Evolutionary conservation across 2,113 vertebrate genomes (phyloP), one percentile per base, ranked within the genome.

Genomic region (Poecilia latipinna): DNA sequence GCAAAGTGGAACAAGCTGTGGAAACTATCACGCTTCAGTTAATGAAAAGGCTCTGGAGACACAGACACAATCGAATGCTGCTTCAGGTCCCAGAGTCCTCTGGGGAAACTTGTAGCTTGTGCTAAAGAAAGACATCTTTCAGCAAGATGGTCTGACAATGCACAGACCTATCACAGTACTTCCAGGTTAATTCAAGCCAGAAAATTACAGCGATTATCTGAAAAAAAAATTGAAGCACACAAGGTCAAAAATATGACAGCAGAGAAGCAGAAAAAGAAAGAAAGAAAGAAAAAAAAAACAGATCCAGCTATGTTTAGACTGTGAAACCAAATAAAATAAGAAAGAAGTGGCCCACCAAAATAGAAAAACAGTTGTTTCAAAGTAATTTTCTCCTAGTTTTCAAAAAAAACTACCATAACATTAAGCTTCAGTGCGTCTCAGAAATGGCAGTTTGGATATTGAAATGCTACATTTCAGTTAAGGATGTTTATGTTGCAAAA

Each of bases 1-100:
- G 78, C 77, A 78, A 83, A 83, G 66, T 74, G 70, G 82, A 78
- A 72, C n/a, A 8, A 12, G 29, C 85, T 78, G 35, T 74, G 26
- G 84, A 87, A 86, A 65, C 82, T 35, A 73, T 71, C 82, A 80
- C 12, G 64, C 72, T 86, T 75, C 76, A 87, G 78, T 80, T 65
- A 81, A 88, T 70, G 80, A 76, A 79, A 86, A 90, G 4, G 29
- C 90, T 86, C 76, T 65, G n/a, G 81, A 92, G 89, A 89, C 77
- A 31, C 33, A 13, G 79, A 79, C 72, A 77, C 78, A 89, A 90
- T 90, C 72, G 84, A 74, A 82, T 32, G 29, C 72, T 78, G 74
- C 78, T 75, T 70, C 72, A 71, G 83, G 79, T 71, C 62, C 79
- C 15, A 31, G 68, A 73, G 61, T 88, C 85, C 71, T 79, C 76